These are phyloP conservation scores for Nematolebias whitei DNA, from an alignment of 2,113 vertebrate genomes.

Conservation along the genomic window DNA sequence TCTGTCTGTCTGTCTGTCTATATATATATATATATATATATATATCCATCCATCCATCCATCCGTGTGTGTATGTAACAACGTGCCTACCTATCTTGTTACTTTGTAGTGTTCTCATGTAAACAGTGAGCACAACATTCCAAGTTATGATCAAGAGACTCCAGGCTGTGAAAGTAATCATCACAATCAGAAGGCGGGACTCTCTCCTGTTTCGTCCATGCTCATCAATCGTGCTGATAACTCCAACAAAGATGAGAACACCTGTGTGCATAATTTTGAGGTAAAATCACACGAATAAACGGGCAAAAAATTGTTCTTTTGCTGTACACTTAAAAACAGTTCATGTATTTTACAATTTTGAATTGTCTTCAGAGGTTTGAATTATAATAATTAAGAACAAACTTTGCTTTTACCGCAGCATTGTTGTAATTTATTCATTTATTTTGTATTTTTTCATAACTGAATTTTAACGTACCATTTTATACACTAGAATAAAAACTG, in stretches of 20 bases:
- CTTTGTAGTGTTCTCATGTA: background rate
- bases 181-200: constrained; percentile 11
- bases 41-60: too few species aligned
- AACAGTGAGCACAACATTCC: background rate
- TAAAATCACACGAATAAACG: background rate
- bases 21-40: too few species aligned
- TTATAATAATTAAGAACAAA: too few species aligned
- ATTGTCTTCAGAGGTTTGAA: too few species aligned
- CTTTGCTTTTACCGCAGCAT: too few species aligned
- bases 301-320: background rate
- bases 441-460: too few species aligned
- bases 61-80: background rate
- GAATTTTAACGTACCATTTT: too few species aligned
- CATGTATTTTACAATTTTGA: too few species aligned
- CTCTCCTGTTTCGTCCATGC: accelerated
- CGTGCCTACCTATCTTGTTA: constrained; percentile 15
- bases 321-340: too few species aligned
- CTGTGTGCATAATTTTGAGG: constrained; percentile 24
- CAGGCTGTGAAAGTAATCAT: constrained; percentile 9
- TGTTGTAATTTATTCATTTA: too few species aligned
- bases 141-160: constrained; percentile 13
- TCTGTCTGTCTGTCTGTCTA: too few species aligned
- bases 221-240: background rate
- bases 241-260: constrained; percentile 12
- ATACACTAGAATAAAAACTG: too few species aligned